Evolutionary conservation across 2,888 invertebrate genomes (phyloP).

Genomic region (Tryphoninae sp.): DNA sequence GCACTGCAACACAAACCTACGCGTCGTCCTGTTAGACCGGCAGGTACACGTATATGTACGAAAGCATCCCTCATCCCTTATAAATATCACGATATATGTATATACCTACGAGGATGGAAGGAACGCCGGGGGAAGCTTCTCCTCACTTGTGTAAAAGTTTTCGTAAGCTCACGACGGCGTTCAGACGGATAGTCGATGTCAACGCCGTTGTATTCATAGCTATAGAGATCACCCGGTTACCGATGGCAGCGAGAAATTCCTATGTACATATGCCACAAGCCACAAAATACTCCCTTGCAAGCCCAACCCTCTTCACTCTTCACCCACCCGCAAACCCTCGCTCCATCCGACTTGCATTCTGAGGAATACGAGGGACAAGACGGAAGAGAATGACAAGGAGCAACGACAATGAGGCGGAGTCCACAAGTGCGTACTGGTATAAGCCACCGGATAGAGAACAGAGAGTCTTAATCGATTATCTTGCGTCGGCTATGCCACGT

Average conservation of each 20-base stretch:
- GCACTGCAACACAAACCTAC: not conserved
- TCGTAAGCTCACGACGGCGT: slow-evolving; percentile 35
- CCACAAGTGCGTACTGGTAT: slow-evolving; percentile 31
- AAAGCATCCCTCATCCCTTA: not conserved
- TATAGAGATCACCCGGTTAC: slow-evolving; percentile 15
- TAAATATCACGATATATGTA: not conserved
- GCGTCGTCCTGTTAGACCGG: not conserved
- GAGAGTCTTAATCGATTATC: slow-evolving; percentile 61
- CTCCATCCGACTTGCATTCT: slow-evolving; percentile 4
- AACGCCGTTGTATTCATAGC: slow-evolving; percentile 16
- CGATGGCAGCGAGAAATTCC: slow-evolving; percentile 6
- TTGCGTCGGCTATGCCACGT: slow-evolving; percentile 54
- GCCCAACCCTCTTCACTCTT: not conserved
- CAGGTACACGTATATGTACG: not conserved
- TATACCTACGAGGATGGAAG: slow-evolving; percentile 4
- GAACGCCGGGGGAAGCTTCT: slow-evolving; percentile 25
- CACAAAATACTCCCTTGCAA: slow-evolving; percentile 41
- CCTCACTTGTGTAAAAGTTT: slow-evolving; percentile 53
- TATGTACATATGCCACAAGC: slow-evolving; percentile 46
- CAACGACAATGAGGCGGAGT: slow-evolving; percentile 28
- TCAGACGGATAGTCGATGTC: slow-evolving; percentile 43
- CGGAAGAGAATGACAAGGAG: not conserved
- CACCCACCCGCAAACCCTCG: not conserved
- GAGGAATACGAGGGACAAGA: slow-evolving; percentile 17
- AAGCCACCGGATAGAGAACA: slow-evolving; percentile 42